These are phyloP conservation scores for Halictus quadricinctus DNA, from an alignment of 2,888 invertebrate genomes.

Conservation along the genomic window DNA sequence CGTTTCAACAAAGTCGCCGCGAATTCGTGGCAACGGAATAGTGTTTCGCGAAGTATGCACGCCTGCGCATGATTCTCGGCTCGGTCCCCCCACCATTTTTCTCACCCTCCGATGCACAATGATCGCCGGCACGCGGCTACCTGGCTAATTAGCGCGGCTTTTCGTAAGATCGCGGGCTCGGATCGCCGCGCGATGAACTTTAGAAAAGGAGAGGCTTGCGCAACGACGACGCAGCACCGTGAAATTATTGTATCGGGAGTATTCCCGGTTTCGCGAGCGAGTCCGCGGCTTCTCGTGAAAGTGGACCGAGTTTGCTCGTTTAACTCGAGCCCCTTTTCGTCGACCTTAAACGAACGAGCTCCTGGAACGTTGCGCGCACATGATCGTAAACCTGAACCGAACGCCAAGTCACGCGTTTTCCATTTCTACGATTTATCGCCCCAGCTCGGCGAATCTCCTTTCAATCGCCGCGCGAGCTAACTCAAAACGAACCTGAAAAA, in stretches of 20 bases:
- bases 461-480: background rate
- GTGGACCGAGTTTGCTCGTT: slow-evolving; percentile 7
- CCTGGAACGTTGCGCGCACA: background rate
- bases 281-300: slow-evolving; percentile 10
- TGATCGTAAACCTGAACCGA: slow-evolving; percentile 1
- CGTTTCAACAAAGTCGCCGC: background rate
- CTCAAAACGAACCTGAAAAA: background rate
- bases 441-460: background rate
- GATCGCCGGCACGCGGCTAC: slow-evolving; percentile 22
- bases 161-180: slow-evolving; percentile 55
- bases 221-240: slow-evolving; percentile 39
- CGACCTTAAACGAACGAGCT: background rate
- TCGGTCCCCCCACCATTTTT: background rate
- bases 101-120: slow-evolving; percentile 3
- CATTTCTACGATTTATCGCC: background rate
- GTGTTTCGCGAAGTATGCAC: background rate
- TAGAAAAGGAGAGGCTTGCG: slow-evolving; percentile 44
- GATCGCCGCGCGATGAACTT: slow-evolving; percentile 47
- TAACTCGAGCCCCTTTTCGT: background rate
- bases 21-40: background rate
- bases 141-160: slow-evolving; percentile 54
- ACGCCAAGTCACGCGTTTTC: background rate
- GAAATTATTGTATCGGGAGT: slow-evolving; percentile 40
- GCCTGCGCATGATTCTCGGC: background rate
- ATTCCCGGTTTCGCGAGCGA: background rate